Conservation (phyloP, 2,113 vertebrate species). For the Lanius ludovicianus region DNA sequence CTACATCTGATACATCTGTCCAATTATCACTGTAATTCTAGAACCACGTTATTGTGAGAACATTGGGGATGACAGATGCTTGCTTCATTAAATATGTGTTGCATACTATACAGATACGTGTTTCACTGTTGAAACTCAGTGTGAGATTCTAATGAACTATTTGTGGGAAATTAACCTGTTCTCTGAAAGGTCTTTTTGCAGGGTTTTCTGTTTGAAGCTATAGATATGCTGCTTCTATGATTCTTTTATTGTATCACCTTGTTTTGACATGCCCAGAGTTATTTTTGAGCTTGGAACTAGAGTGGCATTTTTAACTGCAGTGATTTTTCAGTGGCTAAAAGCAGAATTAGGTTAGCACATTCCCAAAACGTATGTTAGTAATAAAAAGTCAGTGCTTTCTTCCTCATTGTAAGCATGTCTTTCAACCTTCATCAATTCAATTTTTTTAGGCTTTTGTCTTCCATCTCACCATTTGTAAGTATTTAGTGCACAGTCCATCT, state of each 20-base stretch:
- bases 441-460: not conserved
- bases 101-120: fast-evolving
- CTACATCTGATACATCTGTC: not conserved
- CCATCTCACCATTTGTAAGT: not conserved
- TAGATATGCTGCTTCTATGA: not conserved
- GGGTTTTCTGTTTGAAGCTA: not conserved
- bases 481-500: not conserved
- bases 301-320: not conserved
- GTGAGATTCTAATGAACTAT: not conserved
- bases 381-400: not conserved
- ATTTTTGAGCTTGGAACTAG: not conserved
- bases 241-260: not conserved
- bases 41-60: not conserved
- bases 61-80: not conserved
- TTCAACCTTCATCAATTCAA: not conserved
- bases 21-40: not conserved
- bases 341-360: not conserved
- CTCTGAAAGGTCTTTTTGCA: not conserved
- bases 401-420: not conserved
- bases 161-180: not conserved
- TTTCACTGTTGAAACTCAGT: not conserved
- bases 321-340: not conserved
- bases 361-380: not conserved
- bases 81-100: not conserved
- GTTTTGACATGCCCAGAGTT: not conserved